Base-by-base conservation (phyloP, 2,888 invertebrate genomes). In the Belgica antarctica region DNA sequence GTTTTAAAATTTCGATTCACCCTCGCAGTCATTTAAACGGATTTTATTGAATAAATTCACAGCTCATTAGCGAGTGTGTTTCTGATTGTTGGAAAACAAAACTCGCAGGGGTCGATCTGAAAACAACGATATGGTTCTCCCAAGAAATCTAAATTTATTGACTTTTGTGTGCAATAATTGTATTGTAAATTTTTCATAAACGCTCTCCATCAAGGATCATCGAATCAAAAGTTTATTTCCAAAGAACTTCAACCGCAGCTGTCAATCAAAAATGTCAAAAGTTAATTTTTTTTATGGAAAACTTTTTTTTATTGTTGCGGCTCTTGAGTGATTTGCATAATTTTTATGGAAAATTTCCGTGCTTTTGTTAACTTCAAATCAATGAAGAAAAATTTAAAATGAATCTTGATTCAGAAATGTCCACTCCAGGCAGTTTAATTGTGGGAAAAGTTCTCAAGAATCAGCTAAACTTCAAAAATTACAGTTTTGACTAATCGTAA, bases 211-310 rank as follows among this genome's bases (percentile, higher is more conserved):
- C 12, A 22, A 70, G 70, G 17, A 70, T 61, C 59, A 70, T 70
- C 34, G 34, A 31, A 68, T 19, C 28, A 36, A 68, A 12, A 57
- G 4, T 47, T 52, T 24, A n/a, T n/a, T n/a, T n/a, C n/a, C n/a
- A n/a, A n/a, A 15, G 15, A 34, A 68, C 19, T 15, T 31, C 27
- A 61, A 61, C 70, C 70, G 41, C 70, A 70, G 34, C 70, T 70
- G 70, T 70, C 70, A 70, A 70, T 70, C 70, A 70, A 70, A 66
- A 36, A 70, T 59, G 70, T 61, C 61, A 70, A 61, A 68, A 57
- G 57, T 57, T 57, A 57, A 57, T 31, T 34, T 36, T 69, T 5
- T 24, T n/a, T 15, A 5, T 10, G 2, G 31, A 62, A 25, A 10
- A n/a, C n/a, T n/a, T n/a, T 62, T 62, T 19, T 27, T 41, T 15